Conservation (phyloP, 2,888 invertebrate genomes). For the Germaria angustata region DNA sequence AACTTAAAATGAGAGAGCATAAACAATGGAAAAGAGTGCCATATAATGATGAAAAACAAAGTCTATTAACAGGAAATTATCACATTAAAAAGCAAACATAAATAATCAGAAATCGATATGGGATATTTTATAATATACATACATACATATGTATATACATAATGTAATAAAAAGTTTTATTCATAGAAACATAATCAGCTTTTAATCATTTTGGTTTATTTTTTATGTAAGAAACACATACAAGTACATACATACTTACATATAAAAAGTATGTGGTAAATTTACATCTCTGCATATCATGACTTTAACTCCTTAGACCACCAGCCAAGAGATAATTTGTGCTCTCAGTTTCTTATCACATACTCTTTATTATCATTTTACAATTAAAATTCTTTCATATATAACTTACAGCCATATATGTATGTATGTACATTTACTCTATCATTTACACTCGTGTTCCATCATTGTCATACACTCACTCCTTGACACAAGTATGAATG, state of each 20-base stretch:
- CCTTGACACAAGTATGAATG: constrained; percentile 42
- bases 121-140: neutral
- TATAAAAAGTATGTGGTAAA: neutral
- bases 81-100: neutral
- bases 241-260: too few species aligned
- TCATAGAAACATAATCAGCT: too few species aligned
- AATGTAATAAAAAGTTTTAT: too few species aligned
- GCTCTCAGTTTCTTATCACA: constrained; percentile 12
- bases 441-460: neutral
- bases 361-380: constrained; percentile 25
- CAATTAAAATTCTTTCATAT: constrained; percentile 26
- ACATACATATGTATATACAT: too few species aligned
- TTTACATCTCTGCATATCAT: neutral
- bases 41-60: neutral
- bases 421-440: neutral
- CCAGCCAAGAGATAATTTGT: constrained; percentile 30
- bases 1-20: neutral
- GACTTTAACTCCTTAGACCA: constrained; percentile 9
- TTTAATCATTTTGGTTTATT: too few species aligned
- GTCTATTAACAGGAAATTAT: constrained; percentile 6
- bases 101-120: too few species aligned
- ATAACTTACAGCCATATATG: constrained; percentile 10
- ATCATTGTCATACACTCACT: neutral
- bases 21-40: neutral
- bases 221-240: too few species aligned